A percentile compares a stretch with the other conserved stretches of the same genome.
Evolutionary conservation across 2,888 invertebrate genomes (phyloP).

Genomic region (Phragmatobia fuliginosa): DNA sequence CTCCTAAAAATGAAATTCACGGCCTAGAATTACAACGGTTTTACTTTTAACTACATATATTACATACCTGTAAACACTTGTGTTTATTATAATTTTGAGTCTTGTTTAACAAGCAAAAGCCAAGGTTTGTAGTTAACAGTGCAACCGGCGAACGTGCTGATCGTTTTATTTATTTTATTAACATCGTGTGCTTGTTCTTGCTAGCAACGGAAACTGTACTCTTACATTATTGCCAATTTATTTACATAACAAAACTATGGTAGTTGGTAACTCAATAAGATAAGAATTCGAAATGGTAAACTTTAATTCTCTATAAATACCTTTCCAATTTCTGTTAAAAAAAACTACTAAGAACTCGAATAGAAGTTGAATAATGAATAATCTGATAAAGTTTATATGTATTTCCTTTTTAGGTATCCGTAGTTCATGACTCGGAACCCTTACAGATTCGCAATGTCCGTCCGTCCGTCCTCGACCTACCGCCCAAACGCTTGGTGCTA

Average conservation of each 20-base stretch:
- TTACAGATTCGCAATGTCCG: too few relatives aligned
- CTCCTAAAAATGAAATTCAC: background rate
- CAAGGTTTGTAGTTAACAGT: constrained; percentile 66
- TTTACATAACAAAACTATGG: constrained; percentile 54
- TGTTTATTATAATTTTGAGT: constrained; percentile 68
- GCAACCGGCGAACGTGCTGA: constrained; percentile 67
- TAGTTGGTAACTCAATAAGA: constrained; percentile 19
- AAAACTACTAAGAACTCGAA: too few relatives aligned
- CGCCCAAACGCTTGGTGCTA: too few relatives aligned
- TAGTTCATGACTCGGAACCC: too few relatives aligned
- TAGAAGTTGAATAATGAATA: too few relatives aligned
- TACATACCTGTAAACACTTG: constrained; percentile 16
- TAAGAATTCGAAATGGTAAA: constrained; percentile 4
- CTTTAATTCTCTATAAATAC: background rate
- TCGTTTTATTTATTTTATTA: constrained; percentile 78
- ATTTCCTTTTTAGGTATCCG: too few relatives aligned
- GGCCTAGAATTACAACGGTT: background rate
- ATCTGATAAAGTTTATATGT: background rate
- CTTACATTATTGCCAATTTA: constrained; percentile 57
- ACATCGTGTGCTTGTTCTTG: constrained; percentile 67
- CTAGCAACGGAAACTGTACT: constrained; percentile 63
- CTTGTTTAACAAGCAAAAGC: constrained; percentile 63
- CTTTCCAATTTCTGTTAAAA: background rate
- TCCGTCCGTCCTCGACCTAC: too few relatives aligned
- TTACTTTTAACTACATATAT: background rate